Conservation (phyloP, 2,113 vertebrate genomes). For the Gallinago media region DNA sequence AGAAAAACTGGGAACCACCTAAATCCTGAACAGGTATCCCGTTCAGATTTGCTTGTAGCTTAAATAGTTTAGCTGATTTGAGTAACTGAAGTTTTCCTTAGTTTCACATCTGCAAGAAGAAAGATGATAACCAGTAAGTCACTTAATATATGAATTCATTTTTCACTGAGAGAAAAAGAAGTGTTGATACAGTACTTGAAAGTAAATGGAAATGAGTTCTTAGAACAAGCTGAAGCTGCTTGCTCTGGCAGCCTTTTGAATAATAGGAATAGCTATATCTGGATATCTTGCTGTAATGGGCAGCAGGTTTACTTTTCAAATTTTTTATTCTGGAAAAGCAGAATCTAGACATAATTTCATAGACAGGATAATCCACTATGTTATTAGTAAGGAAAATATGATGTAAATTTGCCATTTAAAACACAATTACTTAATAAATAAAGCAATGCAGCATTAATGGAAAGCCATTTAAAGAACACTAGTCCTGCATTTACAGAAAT, state of each 20-base stretch:
- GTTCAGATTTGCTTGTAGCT: neutral
- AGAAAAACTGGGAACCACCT: neutral
- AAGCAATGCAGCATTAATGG: neutral
- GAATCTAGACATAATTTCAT: neutral
- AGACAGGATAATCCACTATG: neutral
- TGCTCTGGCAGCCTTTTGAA: neutral
- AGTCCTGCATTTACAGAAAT: neutral
- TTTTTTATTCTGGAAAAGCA: neutral
- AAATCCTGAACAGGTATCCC: neutral
- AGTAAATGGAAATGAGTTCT: neutral
- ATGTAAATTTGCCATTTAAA: constrained; percentile 7
- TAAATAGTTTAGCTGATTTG: neutral
- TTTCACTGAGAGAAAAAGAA: neutral
- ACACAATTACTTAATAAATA: constrained; percentile 13
- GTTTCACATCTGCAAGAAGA: neutral
- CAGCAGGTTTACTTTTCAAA: neutral
- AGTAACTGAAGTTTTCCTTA: neutral
- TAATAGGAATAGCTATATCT: neutral
- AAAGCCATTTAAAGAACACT: neutral
- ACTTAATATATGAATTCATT: neutral
- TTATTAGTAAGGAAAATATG: neutral
- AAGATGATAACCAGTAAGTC: neutral
- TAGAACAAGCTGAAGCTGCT: neutral
- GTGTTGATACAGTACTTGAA: neutral
- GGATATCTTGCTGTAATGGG: neutral